Evolutionary conservation across 2,113 vertebrate genomes (phyloP), one percentile per base, ranked within the genome.

Genomic region (Pyrgilauda ruficollis): DNA sequence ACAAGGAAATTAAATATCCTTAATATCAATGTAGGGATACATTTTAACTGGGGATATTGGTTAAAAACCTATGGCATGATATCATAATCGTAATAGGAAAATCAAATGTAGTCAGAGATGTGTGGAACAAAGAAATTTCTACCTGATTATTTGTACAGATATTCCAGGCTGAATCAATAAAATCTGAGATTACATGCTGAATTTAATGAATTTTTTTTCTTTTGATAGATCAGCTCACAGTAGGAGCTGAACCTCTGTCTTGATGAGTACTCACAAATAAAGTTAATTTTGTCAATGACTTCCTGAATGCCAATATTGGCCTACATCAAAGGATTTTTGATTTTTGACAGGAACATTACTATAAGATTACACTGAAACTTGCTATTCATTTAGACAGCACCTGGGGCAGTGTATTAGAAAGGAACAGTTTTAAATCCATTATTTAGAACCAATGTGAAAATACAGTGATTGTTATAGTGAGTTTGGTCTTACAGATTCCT

Each of bases 171-270:
- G 33, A 81, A 55, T 81, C 16, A 68, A 62, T 61, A 82, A 76
- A 77, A 46, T 7, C 2, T 75, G 26, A 35, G 2, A 58, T 49
- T 73, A 77, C 87, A 79, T 52, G 7, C 4, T 0, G 0, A 21
- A 47, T 68, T 55, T 82, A 72, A 55, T 35, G 2, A 46, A 43
- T 5, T 19, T 3, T 11, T 64, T 64, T 46, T 69, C 52, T 68
- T 52, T 11, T 2, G 41, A 44, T 49, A 26, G 26, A 68, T 52
- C 26, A 66, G 3, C 35, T 75, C 6, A 15, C 18, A 69, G 20
- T 21, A 85, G 31, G 15, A 93, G 6, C 20, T 53, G n/a, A 76
- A 41, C 6, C 23, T 64, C 41, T 73, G 4, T 79, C n/a, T 31
- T 69, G 12, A 1, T 58, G 23, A 84, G 27, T 47, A 66, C 23